phyloP scores from a whole-genome alignment of 2,113 vertebrate genomes.

The Eulemur rufifrons region DNA sequence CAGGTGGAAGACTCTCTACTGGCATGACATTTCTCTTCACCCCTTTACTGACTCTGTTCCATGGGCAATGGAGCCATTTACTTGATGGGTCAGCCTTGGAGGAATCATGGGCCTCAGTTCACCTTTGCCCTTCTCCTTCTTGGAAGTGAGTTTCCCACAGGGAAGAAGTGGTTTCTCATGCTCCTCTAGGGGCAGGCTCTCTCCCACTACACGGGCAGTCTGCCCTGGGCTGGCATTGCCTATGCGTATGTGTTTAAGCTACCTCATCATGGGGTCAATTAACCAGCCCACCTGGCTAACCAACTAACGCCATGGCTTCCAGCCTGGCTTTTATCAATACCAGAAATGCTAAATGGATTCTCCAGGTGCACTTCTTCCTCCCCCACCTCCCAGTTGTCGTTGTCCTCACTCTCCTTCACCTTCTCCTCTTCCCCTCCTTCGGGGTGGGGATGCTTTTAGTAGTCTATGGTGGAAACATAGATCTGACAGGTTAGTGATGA shows the following conservation, averaged over 20 bases:
- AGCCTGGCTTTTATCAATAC: neutral
- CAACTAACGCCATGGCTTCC: neutral
- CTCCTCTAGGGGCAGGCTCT: neutral
- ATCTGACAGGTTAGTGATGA: neutral
- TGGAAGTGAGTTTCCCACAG: neutral
- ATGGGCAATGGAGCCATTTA: neutral
- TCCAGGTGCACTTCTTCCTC: neutral
- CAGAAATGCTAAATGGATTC: neutral
- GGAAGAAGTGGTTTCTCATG: neutral
- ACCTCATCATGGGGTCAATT: neutral
- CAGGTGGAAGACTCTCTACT: neutral
- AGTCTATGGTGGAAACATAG: neutral
- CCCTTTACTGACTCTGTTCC: neutral
- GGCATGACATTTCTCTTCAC: neutral
- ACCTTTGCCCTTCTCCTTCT: neutral
- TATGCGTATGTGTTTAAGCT: neutral
- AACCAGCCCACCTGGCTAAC: neutral
- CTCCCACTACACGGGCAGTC: neutral
- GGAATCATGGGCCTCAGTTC: neutral
- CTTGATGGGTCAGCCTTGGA: neutral
- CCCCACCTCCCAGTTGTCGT: too few species aligned
- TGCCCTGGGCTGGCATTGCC: neutral
- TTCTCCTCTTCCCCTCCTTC: neutral
- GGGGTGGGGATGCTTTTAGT: neutral
- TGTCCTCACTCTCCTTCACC: neutral